phyloP scores from a whole-genome alignment of 2,888 invertebrate species.

The Notodonta dromedarius region DNA sequence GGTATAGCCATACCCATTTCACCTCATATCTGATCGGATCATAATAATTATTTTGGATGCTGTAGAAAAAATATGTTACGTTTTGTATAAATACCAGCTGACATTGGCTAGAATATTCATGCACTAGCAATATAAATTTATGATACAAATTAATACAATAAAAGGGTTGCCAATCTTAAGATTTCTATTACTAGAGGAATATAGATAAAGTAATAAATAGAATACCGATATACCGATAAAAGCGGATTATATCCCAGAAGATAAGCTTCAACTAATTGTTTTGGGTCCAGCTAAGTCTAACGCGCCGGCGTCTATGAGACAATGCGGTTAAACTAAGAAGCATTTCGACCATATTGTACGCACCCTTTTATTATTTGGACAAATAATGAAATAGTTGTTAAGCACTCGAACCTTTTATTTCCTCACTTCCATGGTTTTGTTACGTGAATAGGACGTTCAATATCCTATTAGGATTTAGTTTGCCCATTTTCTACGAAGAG shows the following conservation, averaged over 20 bases:
- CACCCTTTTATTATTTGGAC: constrained; percentile 58
- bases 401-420: constrained; percentile 71
- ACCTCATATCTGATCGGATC: constrained; percentile 55
- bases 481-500: constrained; percentile 57
- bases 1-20: constrained; percentile 45
- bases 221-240: neutral
- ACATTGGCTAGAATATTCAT: no score
- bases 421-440: constrained; percentile 59
- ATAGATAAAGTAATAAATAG: neutral
- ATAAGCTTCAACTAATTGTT: neutral
- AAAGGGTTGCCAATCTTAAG: neutral
- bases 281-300: neutral
- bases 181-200: no score
- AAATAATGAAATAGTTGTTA: constrained; percentile 71
- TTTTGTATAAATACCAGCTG: neutral
- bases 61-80: neutral
- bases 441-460: constrained; percentile 55
- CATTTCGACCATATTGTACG: constrained; percentile 45
- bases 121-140: no score
- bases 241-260: neutral
- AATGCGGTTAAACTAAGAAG: constrained; percentile 49
- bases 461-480: constrained; percentile 66
- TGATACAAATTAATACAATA: neutral
- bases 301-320: constrained; percentile 75
- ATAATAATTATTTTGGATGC: constrained; percentile 38